A percentile compares a stretch with the other conserved stretches of the same genome.
Evolutionary conservation across 2,888 invertebrate genomes (phyloP).

Genomic region (Agonopterix arenella): DNA sequence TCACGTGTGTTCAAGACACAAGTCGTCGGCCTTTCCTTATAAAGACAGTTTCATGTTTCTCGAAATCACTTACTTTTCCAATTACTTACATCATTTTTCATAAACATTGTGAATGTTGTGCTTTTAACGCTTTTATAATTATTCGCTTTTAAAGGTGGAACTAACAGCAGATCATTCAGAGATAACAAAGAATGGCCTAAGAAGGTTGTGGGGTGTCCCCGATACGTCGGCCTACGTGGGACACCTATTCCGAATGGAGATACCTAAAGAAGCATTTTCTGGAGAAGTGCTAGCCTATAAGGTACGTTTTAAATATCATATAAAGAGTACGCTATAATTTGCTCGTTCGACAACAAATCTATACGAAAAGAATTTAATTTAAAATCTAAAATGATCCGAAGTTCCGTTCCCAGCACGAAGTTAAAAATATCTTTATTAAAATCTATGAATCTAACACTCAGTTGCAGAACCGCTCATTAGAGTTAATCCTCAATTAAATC

Average conservation of each 20-base stretch:
- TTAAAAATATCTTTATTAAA: too few species aligned
- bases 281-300: constrained; percentile 82
- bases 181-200: constrained; percentile 70
- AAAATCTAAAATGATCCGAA: too few species aligned
- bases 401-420: too few species aligned
- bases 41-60: neutral
- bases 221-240: constrained; percentile 83
- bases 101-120: neutral
- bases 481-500: too few species aligned
- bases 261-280: constrained; percentile 83
- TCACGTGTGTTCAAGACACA: too few species aligned
- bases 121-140: neutral
- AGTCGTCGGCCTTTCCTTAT: too few species aligned
- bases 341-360: too few species aligned
- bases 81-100: neutral
- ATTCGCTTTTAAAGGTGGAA: constrained; percentile 44
- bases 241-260: constrained; percentile 82
- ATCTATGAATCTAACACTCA: too few species aligned
- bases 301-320: constrained; percentile 56
- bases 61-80: too few species aligned
- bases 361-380: too few species aligned
- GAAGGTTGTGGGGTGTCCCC: constrained; percentile 76
- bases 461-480: too few species aligned
- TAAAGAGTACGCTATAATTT: too few species aligned
- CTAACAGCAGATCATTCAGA: constrained; percentile 66